A percentile compares a stretch with the other conserved stretches of the same genome.
Evolutionary conservation across 2,113 vertebrate genomes (phyloP).

Genomic region (Eublepharis macularius): DNA sequence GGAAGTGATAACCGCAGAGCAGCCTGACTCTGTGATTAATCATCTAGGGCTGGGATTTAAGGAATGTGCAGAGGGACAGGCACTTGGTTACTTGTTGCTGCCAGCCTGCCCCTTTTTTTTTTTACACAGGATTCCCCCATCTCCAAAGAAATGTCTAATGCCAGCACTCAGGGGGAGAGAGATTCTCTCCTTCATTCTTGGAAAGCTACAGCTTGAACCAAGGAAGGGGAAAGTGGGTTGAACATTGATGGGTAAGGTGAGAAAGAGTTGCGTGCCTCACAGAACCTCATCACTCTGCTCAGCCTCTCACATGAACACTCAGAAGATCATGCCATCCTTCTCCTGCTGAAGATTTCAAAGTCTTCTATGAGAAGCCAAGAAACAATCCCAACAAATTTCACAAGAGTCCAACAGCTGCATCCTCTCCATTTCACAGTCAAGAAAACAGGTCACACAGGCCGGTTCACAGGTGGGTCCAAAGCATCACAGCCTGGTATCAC

Average conservation of each 20-base stretch:
- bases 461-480: background rate
- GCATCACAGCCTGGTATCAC: background rate
- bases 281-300: background rate
- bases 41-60: constrained; percentile 59
- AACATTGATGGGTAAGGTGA: background rate
- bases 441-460: background rate
- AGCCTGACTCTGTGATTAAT: constrained; percentile 75
- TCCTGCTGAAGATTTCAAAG: background rate
- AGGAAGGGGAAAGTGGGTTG: background rate
- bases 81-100: background rate
- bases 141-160: background rate
- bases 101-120: background rate
- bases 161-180: background rate
- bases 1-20: constrained; percentile 75
- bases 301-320: background rate
- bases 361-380: background rate
- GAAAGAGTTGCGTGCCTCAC: background rate
- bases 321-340: background rate
- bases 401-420: background rate
- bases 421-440: background rate
- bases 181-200: background rate
- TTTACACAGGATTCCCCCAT: background rate
- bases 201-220: background rate
- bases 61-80: fast-evolving
- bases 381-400: background rate